Percentiles rank a stretch among this genome's conserved stretches.
Conservation (phyloP, 2,888 invertebrate species). For the Frankliniella intonsa region DNA sequence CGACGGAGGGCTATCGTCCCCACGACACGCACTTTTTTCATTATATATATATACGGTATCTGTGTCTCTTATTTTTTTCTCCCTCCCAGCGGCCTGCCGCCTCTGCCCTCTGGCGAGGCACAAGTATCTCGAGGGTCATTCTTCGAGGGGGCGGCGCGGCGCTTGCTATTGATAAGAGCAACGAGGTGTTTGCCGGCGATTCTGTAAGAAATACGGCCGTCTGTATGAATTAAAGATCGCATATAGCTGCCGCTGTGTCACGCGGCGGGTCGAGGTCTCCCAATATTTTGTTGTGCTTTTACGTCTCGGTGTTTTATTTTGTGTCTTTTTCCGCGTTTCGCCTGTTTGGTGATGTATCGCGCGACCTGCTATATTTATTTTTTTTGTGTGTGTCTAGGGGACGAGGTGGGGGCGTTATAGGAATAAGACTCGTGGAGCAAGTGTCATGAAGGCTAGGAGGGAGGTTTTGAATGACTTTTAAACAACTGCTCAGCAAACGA, state of each 20-base stretch:
- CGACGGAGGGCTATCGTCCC: background rate
- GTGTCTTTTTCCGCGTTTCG: background rate
- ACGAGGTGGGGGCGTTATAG: too few relatives aligned
- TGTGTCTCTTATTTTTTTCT: background rate
- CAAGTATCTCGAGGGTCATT: constrained; percentile 20
- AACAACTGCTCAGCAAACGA: too few relatives aligned
- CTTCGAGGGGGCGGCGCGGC: background rate
- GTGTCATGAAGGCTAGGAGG: too few relatives aligned
- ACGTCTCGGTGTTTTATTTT: background rate
- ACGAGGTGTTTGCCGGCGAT: constrained; percentile 16
- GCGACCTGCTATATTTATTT: too few relatives aligned
- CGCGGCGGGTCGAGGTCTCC: background rate
- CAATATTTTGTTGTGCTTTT: background rate
- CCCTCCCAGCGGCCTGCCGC: background rate
- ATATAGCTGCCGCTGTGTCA: background rate
- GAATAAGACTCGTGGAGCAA: too few relatives aligned
- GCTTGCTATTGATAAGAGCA: constrained; percentile 12
- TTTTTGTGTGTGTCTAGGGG: too few relatives aligned
- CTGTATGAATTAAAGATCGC: constrained; percentile 26
- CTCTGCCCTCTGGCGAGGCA: background rate
- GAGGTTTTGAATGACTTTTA: too few relatives aligned
- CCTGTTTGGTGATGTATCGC: too few relatives aligned
- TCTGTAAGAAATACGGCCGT: constrained; percentile 13
- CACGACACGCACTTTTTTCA: constrained; percentile 6
- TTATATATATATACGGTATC: constrained; percentile 20